Conservation (phyloP, 2,888 invertebrate genomes). For the Scrobipalpa atriplicella region DNA sequence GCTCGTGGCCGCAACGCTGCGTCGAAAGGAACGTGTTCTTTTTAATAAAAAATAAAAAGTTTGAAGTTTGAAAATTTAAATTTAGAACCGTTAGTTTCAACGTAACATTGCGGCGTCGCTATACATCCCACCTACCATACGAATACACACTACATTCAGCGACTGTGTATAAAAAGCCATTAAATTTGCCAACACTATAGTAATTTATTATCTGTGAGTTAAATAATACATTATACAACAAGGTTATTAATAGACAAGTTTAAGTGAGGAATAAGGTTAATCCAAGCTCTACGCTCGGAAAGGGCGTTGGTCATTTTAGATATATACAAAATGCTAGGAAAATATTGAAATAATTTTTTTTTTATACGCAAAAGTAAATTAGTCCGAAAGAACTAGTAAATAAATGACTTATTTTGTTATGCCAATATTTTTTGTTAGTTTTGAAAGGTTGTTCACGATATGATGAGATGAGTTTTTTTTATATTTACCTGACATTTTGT, state of each 20-base stretch:
- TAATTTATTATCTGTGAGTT: conserved; percentile 52
- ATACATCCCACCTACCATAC: conserved; percentile 69
- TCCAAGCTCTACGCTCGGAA: conserved; percentile 37
- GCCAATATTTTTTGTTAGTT: too few relatives aligned
- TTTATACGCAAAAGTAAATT: too few relatives aligned
- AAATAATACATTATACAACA: conserved; percentile 45
- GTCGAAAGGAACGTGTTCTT: conserved; percentile 41
- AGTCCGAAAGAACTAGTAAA: too few relatives aligned
- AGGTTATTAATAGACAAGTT: conserved; percentile 35
- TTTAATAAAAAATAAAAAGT: conserved; percentile 36
- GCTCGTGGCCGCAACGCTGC: conserved; percentile 60
- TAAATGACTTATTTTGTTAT: too few relatives aligned
- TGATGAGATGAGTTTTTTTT: too few relatives aligned
- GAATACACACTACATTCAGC: conserved; percentile 71
- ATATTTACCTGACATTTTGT: too few relatives aligned
- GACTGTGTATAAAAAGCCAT: conserved; percentile 73
- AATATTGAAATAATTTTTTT: not conserved
- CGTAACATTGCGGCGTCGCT: conserved; percentile 59
- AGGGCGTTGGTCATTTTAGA: conserved; percentile 50
- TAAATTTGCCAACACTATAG: conserved; percentile 64
- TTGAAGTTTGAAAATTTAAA: conserved; percentile 37
- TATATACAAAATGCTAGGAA: not conserved
- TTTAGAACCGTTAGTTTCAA: conserved; percentile 39
- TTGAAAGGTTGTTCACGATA: too few relatives aligned
- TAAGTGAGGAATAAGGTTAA: conserved; percentile 31